Evolutionary conservation across 2,797 vertebrate species (phyloP).

Genomic region (Rallus crepitans): DNA sequence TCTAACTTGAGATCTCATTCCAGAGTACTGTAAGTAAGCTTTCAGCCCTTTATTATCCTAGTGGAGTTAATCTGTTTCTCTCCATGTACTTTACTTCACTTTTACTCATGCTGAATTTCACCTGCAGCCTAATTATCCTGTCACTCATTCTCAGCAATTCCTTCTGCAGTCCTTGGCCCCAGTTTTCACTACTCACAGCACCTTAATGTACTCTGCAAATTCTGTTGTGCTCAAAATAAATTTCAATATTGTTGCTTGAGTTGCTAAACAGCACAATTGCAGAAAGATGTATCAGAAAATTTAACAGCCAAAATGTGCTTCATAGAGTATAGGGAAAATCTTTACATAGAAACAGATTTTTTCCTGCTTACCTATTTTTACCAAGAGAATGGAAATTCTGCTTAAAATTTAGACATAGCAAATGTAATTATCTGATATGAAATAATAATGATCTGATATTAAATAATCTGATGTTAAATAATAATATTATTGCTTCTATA

Average conservation of each 20-base stretch:
- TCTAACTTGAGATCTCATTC: not conserved
- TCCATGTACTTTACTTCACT: not conserved
- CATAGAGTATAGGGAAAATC: not conserved
- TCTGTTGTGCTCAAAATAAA: not conserved
- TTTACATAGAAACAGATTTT: not conserved
- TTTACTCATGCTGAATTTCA: not conserved
- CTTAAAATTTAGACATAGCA: not conserved
- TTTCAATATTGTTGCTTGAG: not conserved
- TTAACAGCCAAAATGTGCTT: not conserved
- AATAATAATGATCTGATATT: not conserved
- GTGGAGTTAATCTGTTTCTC: not conserved
- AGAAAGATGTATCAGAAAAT: not conserved
- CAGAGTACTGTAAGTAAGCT: not conserved
- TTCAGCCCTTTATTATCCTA: not conserved
- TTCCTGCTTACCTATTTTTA: not conserved
- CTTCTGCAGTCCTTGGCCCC: not conserved
- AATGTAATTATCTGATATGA: not conserved
- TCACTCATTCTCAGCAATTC: not conserved
- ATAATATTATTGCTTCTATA: not conserved
- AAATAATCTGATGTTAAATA: not conserved
- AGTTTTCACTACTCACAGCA: not conserved
- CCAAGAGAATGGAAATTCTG: not conserved
- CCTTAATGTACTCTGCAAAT: not conserved
- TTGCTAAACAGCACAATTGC: not conserved
- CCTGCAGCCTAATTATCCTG: not conserved